A percentile compares a stretch with the other conserved stretches of the same genome.
Conservation (phyloP, 1,140 invertebrate species). For the Ceratitis capitata region DNA sequence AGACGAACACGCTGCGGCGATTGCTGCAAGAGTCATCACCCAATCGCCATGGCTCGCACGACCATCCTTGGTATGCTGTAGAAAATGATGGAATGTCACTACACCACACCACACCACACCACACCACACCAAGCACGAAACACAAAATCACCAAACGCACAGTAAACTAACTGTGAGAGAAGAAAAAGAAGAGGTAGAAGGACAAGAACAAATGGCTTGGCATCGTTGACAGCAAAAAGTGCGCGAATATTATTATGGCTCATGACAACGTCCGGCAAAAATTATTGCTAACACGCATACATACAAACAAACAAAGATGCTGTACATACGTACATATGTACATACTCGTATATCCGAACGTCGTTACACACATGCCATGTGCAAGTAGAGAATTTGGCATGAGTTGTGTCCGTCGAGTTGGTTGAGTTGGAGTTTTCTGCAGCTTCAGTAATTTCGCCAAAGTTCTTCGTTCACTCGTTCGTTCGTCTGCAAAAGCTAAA, state of each 20-base stretch:
- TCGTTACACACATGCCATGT: not conserved
- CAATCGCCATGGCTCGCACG: not conserved
- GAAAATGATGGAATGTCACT: slow-evolving; percentile 30
- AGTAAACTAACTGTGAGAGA: not conserved
- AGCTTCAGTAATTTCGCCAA: not conserved
- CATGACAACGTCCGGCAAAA: slow-evolving; percentile 18
- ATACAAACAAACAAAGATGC: not conserved
- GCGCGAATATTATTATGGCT: slow-evolving; percentile 34
- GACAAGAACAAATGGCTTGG: not conserved
- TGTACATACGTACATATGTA: not conserved
- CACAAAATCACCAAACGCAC: not conserved
- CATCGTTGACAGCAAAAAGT: not conserved
- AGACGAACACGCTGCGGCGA: too few species aligned
- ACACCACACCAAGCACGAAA: not conserved
- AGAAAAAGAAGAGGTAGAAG: not conserved
- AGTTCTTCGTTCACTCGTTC: slow-evolving; percentile 3
- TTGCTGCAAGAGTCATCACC: not conserved
- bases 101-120: slow-evolving; percentile 10
- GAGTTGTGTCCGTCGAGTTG: not conserved
- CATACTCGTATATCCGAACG: not conserved
- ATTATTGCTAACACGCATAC: not conserved
- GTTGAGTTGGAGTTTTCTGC: not conserved
- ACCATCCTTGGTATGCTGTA: slow-evolving; percentile 15
- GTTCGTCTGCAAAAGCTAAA: not conserved
- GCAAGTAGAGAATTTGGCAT: not conserved